Conservation (phyloP, 1,140 invertebrate species). For the Teleogryllus occipitalis region DNA sequence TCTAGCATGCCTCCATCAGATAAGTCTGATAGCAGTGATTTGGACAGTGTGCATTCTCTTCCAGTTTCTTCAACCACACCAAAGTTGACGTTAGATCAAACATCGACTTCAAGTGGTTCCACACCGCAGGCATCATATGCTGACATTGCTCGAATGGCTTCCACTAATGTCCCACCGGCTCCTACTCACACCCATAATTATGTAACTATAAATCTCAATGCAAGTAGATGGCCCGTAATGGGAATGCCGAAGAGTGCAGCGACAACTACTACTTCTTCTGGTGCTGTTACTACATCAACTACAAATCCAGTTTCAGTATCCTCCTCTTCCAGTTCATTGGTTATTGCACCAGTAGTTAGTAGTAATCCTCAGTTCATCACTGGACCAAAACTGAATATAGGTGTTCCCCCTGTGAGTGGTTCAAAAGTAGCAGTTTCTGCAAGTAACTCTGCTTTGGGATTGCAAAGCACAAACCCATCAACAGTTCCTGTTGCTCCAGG, state of each 20-base stretch:
- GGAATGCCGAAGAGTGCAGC: background rate
- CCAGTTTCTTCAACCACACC: conserved; percentile 49
- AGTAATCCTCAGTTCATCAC: conserved; percentile 16
- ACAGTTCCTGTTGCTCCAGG: background rate
- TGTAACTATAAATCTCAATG: conserved; percentile 6
- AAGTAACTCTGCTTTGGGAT: background rate
- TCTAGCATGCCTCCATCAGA: conserved; percentile 57
- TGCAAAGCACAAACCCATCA: background rate
- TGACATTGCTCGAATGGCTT: conserved; percentile 55
- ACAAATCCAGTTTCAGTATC: background rate
- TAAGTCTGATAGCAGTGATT: conserved; percentile 64
- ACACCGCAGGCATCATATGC: conserved; percentile 63
- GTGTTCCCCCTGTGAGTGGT: conserved; percentile 19
- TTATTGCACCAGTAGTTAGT: background rate
- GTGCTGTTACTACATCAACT: background rate
- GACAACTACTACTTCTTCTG: conserved; percentile 1
- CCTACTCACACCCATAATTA: background rate
- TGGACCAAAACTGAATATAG: conserved; percentile 18
- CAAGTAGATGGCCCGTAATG: conserved; percentile 11
- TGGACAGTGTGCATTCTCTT: conserved; percentile 63
- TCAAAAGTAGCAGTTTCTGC: conserved; percentile 8
- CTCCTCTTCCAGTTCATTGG: background rate
- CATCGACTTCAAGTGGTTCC: conserved; percentile 37
- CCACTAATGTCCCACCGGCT: conserved; percentile 12
- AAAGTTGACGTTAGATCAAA: conserved; percentile 25